Conservation (phyloP, 2,888 invertebrate species). For the Cataglyphis altisquamis region DNA sequence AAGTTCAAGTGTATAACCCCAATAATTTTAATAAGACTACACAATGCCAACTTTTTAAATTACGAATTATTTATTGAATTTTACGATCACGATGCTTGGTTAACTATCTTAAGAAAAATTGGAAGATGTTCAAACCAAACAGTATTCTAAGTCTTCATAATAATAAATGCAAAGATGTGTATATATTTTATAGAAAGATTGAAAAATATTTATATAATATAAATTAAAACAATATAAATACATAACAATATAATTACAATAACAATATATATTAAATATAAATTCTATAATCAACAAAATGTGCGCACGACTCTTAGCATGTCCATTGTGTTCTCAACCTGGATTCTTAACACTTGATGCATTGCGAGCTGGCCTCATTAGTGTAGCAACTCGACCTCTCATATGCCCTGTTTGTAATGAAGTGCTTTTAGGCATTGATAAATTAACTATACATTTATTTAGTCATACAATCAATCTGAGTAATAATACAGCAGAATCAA, state of each 20-base stretch:
- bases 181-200: constrained; percentile 1
- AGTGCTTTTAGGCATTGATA: constrained; percentile 92
- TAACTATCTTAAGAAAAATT: constrained; percentile 17
- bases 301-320: constrained; percentile 88
- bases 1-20: constrained; percentile 80
- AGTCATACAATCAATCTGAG: constrained; percentile 88
- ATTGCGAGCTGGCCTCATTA: constrained; percentile 91
- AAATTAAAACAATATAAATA: not conserved
- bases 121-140: not conserved
- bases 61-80: constrained; percentile 47
- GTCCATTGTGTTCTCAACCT: constrained; percentile 92
- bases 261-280: not conserved
- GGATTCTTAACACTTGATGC: constrained; percentile 91
- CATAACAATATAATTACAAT: too few relatives aligned
- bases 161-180: constrained; percentile 5
- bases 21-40: constrained; percentile 67
- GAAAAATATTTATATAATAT: not conserved
- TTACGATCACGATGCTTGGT: not conserved
- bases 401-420: constrained; percentile 93
- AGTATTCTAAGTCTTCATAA: not conserved
- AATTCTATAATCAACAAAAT: constrained; percentile 67
- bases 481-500: constrained; percentile 61
- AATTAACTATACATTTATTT: constrained; percentile 94
- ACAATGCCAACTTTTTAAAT: constrained; percentile 78
- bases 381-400: constrained; percentile 91